These are phyloP conservation scores for Sicus ferrugineus DNA, from an alignment of 2,888 invertebrate species.

Conservation along the genomic window DNA sequence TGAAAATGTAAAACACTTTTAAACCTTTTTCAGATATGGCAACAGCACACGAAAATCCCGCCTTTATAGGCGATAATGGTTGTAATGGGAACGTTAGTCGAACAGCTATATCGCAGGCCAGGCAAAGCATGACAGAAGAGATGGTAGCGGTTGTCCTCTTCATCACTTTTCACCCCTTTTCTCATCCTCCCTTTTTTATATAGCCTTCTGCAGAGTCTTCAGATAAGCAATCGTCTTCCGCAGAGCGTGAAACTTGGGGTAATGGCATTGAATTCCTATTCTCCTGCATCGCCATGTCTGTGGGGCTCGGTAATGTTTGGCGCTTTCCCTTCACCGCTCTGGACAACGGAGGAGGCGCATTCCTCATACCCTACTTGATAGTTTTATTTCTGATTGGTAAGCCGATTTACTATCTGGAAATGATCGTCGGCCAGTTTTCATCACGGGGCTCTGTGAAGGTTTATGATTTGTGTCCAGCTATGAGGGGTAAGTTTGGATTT, in stretches of 20 bases:
- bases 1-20: background rate
- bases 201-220: background rate
- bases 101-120: constrained; percentile 37
- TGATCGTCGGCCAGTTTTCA: constrained; percentile 77
- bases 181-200: background rate
- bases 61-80: constrained; percentile 60
- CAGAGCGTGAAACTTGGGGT: constrained; percentile 62
- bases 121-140: constrained; percentile 13
- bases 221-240: constrained; percentile 37
- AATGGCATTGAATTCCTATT: constrained; percentile 63
- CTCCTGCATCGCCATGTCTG: constrained; percentile 68
- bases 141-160: background rate
- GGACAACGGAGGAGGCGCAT: constrained; percentile 75
- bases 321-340: constrained; percentile 73
- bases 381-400: constrained; percentile 72
- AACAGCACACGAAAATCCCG: constrained; percentile 55
- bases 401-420: constrained; percentile 78
- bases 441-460: constrained; percentile 75
- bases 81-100: constrained; percentile 28
- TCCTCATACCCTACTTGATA: constrained; percentile 72
- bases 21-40: constrained; percentile 37
- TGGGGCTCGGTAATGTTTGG: constrained; percentile 76
- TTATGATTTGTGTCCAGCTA: constrained; percentile 72
- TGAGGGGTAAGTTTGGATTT: constrained; percentile 70
- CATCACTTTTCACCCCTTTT: background rate